Base-by-base conservation (phyloP, 1,140 invertebrate species). In the Anthonomus grandis region DNA sequence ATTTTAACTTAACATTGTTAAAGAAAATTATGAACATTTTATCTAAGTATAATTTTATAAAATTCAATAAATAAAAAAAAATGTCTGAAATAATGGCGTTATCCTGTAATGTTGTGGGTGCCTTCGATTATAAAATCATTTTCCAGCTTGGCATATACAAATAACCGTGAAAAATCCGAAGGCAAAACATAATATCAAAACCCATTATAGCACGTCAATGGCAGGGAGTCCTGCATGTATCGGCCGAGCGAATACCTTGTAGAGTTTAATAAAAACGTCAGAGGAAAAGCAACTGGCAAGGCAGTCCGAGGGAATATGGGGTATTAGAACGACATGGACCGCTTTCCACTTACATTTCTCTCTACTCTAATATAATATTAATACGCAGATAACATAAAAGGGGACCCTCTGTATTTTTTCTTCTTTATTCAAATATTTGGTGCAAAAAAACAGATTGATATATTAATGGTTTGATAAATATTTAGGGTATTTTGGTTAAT, bases 241-340 rank as follows among this genome's bases (percentile, higher is more conserved):
- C 42, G 57, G 41, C 57, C 57, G 42, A 49, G 47, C 57, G 57
- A 47, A 59, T 59, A 59, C 57, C 57, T 59, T 59, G 41, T 50
- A 59, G 41, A 66, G 64, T 68, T 68, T 68, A 68, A 68, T 68
- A 68, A 68, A 68, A 68, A 68, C 61, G 66, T 68, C 66, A 68
- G 57, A 49, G 49, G 39, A n/a, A 49, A 59, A 63, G 62, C 56
- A 56, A 62, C 62, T 60, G 57, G 50, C 44, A 63, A n/a, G n/a
- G n/a, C n/a, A n/a, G n/a, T n/a, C n/a, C n/a, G n/a, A n/a, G n/a
- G n/a, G n/a, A n/a, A n/a, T n/a, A n/a, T n/a, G 62, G 57, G 54
- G 57, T 49, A 53, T 54, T 59, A 51, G 48, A 46, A 57, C 57
- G 58, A 60, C 62, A 60, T 44, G 57, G 53, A 53, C 53, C 57